These are phyloP conservation scores for Globodera ellingtonae DNA, from an alignment of 1,140 invertebrate species.

Conservation along the genomic window DNA sequence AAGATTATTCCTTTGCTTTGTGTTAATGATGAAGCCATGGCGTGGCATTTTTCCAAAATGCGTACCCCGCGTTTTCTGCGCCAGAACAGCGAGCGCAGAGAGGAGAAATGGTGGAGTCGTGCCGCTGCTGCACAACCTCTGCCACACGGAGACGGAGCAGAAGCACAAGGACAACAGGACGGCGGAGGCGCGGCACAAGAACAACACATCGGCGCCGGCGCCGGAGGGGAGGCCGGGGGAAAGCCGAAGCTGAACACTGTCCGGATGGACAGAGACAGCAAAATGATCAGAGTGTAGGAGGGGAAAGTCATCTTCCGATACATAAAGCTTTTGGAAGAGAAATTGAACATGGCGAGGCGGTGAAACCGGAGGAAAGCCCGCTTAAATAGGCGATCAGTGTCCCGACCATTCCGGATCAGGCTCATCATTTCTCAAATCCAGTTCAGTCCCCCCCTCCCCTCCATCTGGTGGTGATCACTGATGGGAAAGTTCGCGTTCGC, in stretches of 20 bases:
- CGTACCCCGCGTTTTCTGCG: neutral
- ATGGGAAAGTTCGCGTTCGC: too few relatives aligned
- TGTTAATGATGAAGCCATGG: neutral
- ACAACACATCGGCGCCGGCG: neutral
- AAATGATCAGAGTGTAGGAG: neutral
- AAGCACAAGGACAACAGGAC: neutral
- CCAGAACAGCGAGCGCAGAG: neutral
- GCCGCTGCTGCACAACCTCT: neutral
- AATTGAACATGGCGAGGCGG: neutral
- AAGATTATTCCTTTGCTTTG: too few relatives aligned
- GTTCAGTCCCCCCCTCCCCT: too few relatives aligned
- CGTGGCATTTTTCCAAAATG: neutral
- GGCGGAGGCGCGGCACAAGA: neutral
- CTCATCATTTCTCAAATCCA: too few relatives aligned
- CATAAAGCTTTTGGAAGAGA: neutral
- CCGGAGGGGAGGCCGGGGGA: neutral
- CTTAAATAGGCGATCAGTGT: too few relatives aligned
- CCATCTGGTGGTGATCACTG: too few relatives aligned
- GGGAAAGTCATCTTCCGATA: too few relatives aligned
- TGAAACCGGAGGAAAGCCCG: neutral
- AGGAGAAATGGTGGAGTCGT: neutral
- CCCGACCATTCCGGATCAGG: too few relatives aligned
- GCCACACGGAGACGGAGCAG: conserved; percentile 1
- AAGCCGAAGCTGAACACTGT: neutral
- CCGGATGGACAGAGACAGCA: neutral